Conservation (phyloP, 2,113 vertebrate species). For the Tor tambroides region DNA sequence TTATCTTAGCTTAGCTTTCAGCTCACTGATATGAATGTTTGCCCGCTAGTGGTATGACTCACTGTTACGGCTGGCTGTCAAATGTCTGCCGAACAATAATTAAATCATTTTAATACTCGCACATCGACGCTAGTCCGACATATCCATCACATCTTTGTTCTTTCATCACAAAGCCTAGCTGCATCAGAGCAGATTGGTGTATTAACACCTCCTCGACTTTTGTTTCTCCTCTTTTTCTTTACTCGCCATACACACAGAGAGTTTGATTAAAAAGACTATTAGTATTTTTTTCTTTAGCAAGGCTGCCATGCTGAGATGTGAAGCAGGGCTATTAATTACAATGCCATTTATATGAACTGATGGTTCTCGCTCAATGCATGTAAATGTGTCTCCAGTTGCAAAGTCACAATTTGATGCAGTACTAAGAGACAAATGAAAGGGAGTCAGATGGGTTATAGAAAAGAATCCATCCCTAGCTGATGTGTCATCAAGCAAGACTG, state of each 20-base stretch:
- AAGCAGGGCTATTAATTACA: constrained; percentile 50
- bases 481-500: not conserved
- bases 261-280: constrained; percentile 46
- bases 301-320: constrained; percentile 25
- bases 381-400: constrained; percentile 25
- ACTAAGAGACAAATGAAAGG: not conserved
- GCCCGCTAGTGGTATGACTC: constrained; percentile 24
- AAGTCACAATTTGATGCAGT: not conserved
- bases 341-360: constrained; percentile 27
- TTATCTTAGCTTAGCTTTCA: constrained; percentile 26
- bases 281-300: not conserved
- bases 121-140: not conserved
- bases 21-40: constrained; percentile 10
- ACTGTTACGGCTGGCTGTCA: constrained; percentile 32
- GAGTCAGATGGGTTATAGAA: not conserved
- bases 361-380: constrained; percentile 33
- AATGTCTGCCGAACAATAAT: constrained; percentile 21
- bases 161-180: constrained; percentile 4
- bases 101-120: constrained; percentile 9
- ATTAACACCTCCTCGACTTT: not conserved
- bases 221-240: not conserved
- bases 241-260: not conserved
- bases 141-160: constrained; percentile 23
- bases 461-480: not conserved
- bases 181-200: not conserved